Percentiles rank a stretch among this genome's conserved stretches.
Evolutionary conservation across 2,113 vertebrate species (phyloP).

Genomic region (Archocentrus centrarchus): DNA sequence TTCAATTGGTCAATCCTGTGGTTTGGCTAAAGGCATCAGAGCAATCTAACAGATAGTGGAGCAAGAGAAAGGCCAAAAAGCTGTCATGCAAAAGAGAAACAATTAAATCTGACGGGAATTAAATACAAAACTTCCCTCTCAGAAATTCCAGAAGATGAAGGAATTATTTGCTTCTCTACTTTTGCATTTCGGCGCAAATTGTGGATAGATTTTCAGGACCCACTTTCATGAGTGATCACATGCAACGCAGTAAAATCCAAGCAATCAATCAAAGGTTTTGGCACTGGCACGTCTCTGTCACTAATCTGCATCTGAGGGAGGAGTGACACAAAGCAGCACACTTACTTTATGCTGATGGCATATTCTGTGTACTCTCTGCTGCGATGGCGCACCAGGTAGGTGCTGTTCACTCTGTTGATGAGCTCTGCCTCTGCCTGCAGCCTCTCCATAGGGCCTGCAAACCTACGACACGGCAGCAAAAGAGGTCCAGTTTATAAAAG

Average conservation of each 20-base stretch:
- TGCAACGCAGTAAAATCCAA: neutral
- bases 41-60: neutral
- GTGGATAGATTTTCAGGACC: neutral
- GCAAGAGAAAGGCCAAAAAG: neutral
- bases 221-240: neutral
- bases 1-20: constrained; percentile 47
- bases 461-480: constrained; percentile 80
- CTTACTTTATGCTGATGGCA: constrained; percentile 98
- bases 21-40: constrained; percentile 23
- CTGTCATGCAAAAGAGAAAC: neutral
- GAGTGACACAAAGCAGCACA: constrained; percentile 14
- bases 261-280: neutral
- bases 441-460: constrained; percentile 94
- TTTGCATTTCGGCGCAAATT: no score
- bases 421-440: constrained; percentile 93
- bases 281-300: neutral
- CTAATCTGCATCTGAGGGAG: neutral
- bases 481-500: neutral
- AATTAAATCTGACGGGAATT: neutral
- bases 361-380: constrained; percentile 94
- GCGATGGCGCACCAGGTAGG: constrained; percentile 94
- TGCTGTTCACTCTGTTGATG: constrained; percentile 93
- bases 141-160: neutral
- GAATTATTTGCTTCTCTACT: neutral
- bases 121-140: neutral